Percentiles rank a stretch among this genome's conserved stretches.
phyloP scores from a whole-genome alignment of 2,888 invertebrate genomes.

The Auanema freiburgensis region DNA sequence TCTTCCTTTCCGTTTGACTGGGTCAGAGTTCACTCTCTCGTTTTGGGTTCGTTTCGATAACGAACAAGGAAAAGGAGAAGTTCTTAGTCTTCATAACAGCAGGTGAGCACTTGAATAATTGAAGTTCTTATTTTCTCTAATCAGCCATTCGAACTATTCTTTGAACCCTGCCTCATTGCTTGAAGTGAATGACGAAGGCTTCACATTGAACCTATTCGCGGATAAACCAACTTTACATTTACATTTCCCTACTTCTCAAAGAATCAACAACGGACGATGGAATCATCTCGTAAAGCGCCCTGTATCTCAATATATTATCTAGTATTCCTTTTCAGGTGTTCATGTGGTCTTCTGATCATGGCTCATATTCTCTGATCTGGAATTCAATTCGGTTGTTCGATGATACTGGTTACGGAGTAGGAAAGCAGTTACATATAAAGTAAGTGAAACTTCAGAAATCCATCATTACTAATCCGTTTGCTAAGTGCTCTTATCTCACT shows the following conservation, averaged over 20 bases:
- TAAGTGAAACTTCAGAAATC: slow-evolving; percentile 71
- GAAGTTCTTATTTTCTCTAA: not conserved
- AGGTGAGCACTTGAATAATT: slow-evolving; percentile 3
- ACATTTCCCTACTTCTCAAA: slow-evolving; percentile 54
- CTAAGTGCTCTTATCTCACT: slow-evolving; percentile 23
- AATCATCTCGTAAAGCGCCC: slow-evolving; percentile 69
- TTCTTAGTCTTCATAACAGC: slow-evolving; percentile 77
- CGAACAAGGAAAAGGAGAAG: slow-evolving; percentile 77
- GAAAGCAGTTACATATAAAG: slow-evolving; percentile 81
- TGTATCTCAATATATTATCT: not conserved
- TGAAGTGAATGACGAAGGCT: slow-evolving; percentile 15
- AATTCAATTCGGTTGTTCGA: slow-evolving; percentile 92
- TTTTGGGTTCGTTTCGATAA: slow-evolving; percentile 95
- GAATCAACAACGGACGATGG: slow-evolving; percentile 91
- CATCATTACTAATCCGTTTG: not conserved
- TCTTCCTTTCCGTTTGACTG: slow-evolving; percentile 76
- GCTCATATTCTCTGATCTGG: slow-evolving; percentile 85
- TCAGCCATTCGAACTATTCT: slow-evolving; percentile 11
- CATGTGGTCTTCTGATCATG: slow-evolving; percentile 87
- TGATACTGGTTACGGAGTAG: slow-evolving; percentile 83
- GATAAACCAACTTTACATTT: slow-evolving; percentile 16
- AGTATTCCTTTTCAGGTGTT: slow-evolving; percentile 76
- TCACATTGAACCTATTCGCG: slow-evolving; percentile 25
- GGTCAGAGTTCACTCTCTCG: slow-evolving; percentile 80
- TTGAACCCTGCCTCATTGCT: slow-evolving; percentile 13